Conservation (phyloP, 1,140 invertebrate species). For the Aphaenogaster floridana region DNA sequence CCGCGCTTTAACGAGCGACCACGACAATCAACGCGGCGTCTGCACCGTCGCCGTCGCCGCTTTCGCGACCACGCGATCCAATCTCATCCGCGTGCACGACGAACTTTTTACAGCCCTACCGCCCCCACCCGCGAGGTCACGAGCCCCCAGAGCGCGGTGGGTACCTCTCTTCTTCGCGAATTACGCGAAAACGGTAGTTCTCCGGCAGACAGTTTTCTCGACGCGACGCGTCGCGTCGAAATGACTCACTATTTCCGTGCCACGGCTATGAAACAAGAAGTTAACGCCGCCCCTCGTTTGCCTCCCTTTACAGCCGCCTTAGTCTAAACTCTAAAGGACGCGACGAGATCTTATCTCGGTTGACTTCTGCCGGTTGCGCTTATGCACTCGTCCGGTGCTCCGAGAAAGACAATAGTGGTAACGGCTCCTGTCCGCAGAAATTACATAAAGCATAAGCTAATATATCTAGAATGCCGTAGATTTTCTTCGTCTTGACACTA, state of each 20-base stretch:
- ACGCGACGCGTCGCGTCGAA: constrained; percentile 43
- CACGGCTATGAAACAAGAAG: constrained; percentile 66
- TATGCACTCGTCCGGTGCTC: constrained; percentile 33
- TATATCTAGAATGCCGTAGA: background rate
- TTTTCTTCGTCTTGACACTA: background rate
- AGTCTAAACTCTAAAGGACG: constrained; percentile 60
- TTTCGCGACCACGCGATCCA: constrained; percentile 51
- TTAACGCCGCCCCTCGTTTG: constrained; percentile 69
- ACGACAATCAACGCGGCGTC: constrained; percentile 67
- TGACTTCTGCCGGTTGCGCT: constrained; percentile 3
- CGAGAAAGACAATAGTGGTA: background rate
- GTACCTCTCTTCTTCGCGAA: constrained; percentile 53
- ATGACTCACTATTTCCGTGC: constrained; percentile 70
- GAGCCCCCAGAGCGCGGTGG: constrained; percentile 31
- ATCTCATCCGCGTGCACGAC: constrained; percentile 62
- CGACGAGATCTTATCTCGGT: constrained; percentile 49
- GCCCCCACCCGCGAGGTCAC: constrained; percentile 52
- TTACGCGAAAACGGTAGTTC: constrained; percentile 68
- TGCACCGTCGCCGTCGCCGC: constrained; percentile 15
- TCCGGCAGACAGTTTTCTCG: constrained; percentile 71
- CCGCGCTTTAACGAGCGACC: constrained; percentile 58
- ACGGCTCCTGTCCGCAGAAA: constrained; percentile 13
- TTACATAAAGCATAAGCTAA: constrained; percentile 4
- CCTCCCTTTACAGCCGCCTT: constrained; percentile 71
- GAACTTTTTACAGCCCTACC: constrained; percentile 64